Evolutionary conservation across 2,797 vertebrate species (phyloP), one percentile per base, ranked within the genome.

Genomic region (Myotis daubentonii): DNA sequence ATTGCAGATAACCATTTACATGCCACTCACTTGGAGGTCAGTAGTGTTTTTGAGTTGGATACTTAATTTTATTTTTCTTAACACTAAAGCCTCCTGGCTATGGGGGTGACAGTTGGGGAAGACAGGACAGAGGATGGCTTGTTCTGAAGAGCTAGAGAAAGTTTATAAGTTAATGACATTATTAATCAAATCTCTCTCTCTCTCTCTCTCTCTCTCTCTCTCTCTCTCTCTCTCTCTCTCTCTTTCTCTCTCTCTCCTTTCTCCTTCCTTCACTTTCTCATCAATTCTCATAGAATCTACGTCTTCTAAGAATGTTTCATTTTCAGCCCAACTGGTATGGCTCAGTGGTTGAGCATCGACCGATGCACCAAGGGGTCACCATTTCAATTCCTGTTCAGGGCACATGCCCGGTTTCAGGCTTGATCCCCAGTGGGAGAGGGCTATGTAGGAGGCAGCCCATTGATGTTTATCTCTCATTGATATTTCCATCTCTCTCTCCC

Each of bases 61-160:
- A 74, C 1, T 87, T 87, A 79, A 75, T 79, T 89, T 86, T 51
- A 86, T 72, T 87, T 94, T 93, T 25, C 68, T 87, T 84, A 68
- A 41, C 20, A 66, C 3, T 41, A n/a, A 89, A 57, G 49, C 25
- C 60, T 86, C 17, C 44, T n/a, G 28, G 10, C 30, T 80, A 4
- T 60, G 13, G 30, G 19, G 20, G 8, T 38, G 13, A 88, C 30
- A 41, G 25, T 23, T 19, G 6, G 10, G n/a, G 10, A 57, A 82
- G 51, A 15, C 28, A 33, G 17, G 10, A 1, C 2, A 60, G 60
- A 82, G 11, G 15, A 47, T 28, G 15, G n/a, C 5, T 49, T 74
- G 8, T 91, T 79, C 30, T 87, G 55, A 89, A 84, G 20, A 91
- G 20, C 30, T 30, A 11, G 38, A 92, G n/a, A 6, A 49, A 91